These are phyloP conservation scores for Megaustenia siamemsis DNA, from an alignment of 2,888 invertebrate genomes.

Conservation along the genomic window DNA sequence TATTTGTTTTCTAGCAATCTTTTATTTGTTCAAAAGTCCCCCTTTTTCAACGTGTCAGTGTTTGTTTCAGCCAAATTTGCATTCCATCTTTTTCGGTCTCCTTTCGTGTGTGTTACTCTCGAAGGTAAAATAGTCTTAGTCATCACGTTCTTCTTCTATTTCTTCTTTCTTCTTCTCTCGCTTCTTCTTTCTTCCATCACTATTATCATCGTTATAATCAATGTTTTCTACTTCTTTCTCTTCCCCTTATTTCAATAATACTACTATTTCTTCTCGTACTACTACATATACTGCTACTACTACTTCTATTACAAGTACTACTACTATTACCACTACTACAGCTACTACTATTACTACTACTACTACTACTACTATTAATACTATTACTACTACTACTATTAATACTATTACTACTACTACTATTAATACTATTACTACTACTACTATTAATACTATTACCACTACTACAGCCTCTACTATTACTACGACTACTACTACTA, in stretches of 20 bases:
- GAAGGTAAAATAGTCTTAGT: too few species aligned
- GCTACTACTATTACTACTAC: not conserved
- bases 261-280: not conserved
- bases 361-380: not conserved
- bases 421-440: not conserved
- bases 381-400: not conserved
- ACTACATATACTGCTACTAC: not conserved
- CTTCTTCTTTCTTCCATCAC: not conserved
- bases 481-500: too few species aligned
- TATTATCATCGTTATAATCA: not conserved
- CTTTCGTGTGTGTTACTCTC: too few species aligned
- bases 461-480: not conserved
- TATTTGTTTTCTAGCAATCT: too few species aligned
- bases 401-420: not conserved
- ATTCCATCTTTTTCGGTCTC: too few species aligned
- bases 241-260: not conserved
- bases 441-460: not conserved
- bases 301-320: not conserved
- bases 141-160: not conserved
- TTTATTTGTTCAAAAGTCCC: too few species aligned
- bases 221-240: not conserved
- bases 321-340: not conserved
- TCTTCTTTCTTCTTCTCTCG: conserved; percentile 23
- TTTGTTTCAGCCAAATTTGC: too few species aligned
- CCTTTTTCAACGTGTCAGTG: too few species aligned